Conservation (phyloP, 2,113 vertebrate species). For the Festucalex cinctus region DNA sequence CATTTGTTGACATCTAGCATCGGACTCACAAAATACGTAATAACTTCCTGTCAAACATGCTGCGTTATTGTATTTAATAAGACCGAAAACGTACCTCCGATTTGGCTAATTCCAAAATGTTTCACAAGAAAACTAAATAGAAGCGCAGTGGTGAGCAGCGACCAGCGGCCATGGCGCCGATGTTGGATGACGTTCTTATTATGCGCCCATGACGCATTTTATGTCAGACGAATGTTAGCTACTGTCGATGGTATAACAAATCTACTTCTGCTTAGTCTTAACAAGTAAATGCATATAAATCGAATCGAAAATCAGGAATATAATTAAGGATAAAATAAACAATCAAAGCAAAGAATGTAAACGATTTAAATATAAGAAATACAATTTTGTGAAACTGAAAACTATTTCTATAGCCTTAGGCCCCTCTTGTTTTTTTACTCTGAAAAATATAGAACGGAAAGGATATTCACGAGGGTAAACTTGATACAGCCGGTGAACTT, state of each 20-base stretch:
- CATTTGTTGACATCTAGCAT: neutral
- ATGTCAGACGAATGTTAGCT: constrained; percentile 5
- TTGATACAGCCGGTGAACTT: neutral
- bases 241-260: fast-evolving
- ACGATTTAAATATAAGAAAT: neutral
- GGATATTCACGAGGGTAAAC: too few relatives aligned
- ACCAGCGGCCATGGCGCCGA: too few relatives aligned
- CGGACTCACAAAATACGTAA: neutral
- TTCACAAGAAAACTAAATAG: neutral
- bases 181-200: constrained; percentile 7
- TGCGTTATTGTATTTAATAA: neutral
- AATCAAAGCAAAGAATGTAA: neutral
- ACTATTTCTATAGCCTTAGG: neutral
- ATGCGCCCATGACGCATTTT: constrained; percentile 20
- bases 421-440: neutral
- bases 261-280: neutral
- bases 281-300: neutral
- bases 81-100: constrained; percentile 22
- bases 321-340: neutral
- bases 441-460: neutral
- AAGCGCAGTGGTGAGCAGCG: neutral
- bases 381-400: neutral
- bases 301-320: neutral
- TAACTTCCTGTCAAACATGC: neutral
- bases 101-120: fast-evolving